Base-by-base conservation (phyloP, 2,797 vertebrate genomes). In the Vireo griseus region DNA sequence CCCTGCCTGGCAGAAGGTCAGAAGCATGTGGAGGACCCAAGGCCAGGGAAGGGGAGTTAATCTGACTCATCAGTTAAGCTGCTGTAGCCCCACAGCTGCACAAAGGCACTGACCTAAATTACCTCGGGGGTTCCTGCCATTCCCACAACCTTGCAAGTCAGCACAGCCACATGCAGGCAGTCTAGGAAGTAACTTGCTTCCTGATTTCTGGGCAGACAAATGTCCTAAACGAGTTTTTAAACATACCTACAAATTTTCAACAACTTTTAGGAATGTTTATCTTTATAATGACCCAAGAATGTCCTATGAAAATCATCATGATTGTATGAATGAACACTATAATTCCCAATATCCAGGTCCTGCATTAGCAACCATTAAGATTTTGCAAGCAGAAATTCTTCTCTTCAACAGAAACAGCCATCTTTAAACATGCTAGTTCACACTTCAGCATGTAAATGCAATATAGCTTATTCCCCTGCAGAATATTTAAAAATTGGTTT, bases 101-200 rank as follows among this genome's bases (percentile, higher is more conserved):
- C 61, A 59, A 94, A 89, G 40, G 31, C 71, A 5, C n/a, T 86
- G 83, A 88, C 69, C 91, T 25, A 37, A 40, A 88, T 63, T 54
- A 44, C 50, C 55, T 40, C 4, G 0, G 4, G 35, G 66, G 44
- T 28, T 75, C 37, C 37, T 71, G 48, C 76, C 51, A 44, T 22
- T 25, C 59, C 22, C 28, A 59, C 44, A 90, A 8, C 37, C 47
- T 19, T 21, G 21, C 50, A 31, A 35, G 8, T 29, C 61, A 57
- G 44, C 9, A 1, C 0, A 0, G 39, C 59, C 89, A 76, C 0
- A 0, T 6, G 54, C 59, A 83, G 74, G 40, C 68, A 61, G 11
- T 52, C 63, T 42, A 25, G 44, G 61, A 92, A 84, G 15, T 21
- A 58, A 86, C 10, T 68, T 40, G 13, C 15, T 78, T 75, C 44